Evolutionary conservation across 2,888 invertebrate genomes (phyloP).

Genomic region (Cryptops parisi): DNA sequence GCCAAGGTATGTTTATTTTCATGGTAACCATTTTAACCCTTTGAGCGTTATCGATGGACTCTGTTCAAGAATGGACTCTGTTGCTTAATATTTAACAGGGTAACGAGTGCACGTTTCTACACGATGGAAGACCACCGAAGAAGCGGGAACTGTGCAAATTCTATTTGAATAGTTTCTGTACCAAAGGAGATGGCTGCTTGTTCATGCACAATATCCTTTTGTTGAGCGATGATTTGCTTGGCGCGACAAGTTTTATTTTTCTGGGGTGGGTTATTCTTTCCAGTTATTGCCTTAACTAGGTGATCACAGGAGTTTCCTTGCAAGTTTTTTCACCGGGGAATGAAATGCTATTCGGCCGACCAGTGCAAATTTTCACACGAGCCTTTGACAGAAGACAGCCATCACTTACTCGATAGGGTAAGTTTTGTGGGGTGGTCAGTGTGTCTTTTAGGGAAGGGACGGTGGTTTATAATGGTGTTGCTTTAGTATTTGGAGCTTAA

Average conservation of each 20-base stretch:
- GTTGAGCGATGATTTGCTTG: not conserved
- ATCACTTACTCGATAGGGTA: conserved; percentile 41
- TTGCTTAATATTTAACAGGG: too few species aligned
- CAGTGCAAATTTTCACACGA: conserved; percentile 90
- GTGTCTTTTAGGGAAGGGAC: not conserved
- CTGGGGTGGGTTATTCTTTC: not conserved
- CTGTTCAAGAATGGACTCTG: too few species aligned
- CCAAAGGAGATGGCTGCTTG: conserved; percentile 84
- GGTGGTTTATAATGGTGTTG: not conserved
- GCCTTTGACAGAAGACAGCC: conserved; percentile 64
- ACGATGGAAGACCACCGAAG: conserved; percentile 55
- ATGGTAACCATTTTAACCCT: too few species aligned
- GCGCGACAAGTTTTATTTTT: not conserved
- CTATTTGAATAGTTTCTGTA: conserved; percentile 88
- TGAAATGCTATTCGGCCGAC: conserved; percentile 55
- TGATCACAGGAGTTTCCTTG: conserved; percentile 69
- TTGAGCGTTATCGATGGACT: too few species aligned
- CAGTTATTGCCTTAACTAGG: not conserved
- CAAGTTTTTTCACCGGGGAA: conserved; percentile 89
- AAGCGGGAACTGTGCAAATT: conserved; percentile 94
- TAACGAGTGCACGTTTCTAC: conserved; percentile 72
- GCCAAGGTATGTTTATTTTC: conserved; percentile 29
- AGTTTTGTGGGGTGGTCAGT: too few species aligned
- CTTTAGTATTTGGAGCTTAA: conserved; percentile 4
- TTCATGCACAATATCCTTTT: conserved; percentile 64